phyloP scores from a whole-genome alignment of 2,888 invertebrate genomes.

The Atherix ibis region DNA sequence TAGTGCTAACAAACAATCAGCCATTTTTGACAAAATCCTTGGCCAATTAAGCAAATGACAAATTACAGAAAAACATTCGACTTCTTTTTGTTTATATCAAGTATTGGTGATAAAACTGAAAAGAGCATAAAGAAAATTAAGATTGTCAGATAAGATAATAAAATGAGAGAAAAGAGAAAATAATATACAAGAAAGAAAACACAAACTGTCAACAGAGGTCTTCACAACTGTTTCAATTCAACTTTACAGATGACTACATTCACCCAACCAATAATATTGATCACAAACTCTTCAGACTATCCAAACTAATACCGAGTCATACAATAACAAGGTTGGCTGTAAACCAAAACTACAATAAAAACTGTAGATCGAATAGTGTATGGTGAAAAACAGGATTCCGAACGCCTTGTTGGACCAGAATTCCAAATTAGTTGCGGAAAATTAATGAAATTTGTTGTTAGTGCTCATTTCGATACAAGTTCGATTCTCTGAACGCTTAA shows the following conservation, averaged over 20 bases:
- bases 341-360: too few species aligned
- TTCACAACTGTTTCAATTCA: background rate
- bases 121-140: too few species aligned
- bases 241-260: background rate
- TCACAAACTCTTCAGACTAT: background rate
- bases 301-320: background rate
- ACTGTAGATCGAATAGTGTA: too few species aligned
- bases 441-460: constrained; percentile 3
- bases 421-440: constrained; percentile 8
- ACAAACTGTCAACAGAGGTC: constrained; percentile 3
- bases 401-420: constrained; percentile 9
- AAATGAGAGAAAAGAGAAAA: background rate
- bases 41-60: constrained; percentile 11
- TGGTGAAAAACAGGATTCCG: constrained; percentile 7
- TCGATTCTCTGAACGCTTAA: background rate
- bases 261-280: background rate
- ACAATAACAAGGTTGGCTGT: too few species aligned
- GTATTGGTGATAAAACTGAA: too few species aligned
- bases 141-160: too few species aligned
- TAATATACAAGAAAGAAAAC: constrained; percentile 6
- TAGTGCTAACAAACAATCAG: constrained; percentile 4
- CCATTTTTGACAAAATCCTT: constrained; percentile 8
- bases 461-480: background rate
- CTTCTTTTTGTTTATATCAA: too few species aligned
- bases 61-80: constrained; percentile 9